Conservation (phyloP, 2,888 invertebrate species). For the Stramonita haemastoma region DNA sequence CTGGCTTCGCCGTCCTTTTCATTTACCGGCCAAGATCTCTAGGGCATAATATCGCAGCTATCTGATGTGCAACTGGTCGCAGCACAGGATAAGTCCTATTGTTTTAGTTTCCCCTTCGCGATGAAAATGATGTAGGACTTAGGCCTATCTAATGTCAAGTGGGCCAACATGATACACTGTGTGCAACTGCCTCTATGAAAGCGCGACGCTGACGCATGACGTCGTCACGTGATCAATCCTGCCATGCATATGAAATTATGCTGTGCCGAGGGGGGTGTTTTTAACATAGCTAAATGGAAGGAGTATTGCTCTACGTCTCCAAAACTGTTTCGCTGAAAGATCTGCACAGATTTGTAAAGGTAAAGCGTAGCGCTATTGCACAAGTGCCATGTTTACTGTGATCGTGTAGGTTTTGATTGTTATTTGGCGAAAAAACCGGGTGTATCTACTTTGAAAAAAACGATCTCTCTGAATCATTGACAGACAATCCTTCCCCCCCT, state of each 20-base stretch:
- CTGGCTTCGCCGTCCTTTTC: neutral
- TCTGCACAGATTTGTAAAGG: neutral
- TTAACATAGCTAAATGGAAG: neutral
- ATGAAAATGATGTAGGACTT: neutral
- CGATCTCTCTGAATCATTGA: neutral
- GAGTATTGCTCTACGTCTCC: neutral
- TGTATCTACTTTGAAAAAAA: neutral
- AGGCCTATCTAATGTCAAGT: neutral
- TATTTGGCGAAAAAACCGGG: neutral
- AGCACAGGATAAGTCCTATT: neutral
- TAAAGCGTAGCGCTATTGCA: neutral
- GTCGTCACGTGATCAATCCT: conserved; percentile 4
- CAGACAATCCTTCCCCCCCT: conserved; percentile 28
- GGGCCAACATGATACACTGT: too few relatives aligned
- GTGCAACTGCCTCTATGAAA: neutral
- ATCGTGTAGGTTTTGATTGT: neutral
- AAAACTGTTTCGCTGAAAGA: neutral
- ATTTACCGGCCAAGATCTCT: neutral
- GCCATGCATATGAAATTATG: conserved; percentile 24
- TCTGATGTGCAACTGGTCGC: neutral
- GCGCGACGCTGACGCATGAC: conserved; percentile 24
- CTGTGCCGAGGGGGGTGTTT: conserved; percentile 18
- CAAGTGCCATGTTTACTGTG: neutral
- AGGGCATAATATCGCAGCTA: too few relatives aligned
- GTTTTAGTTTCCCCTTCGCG: neutral